These are phyloP conservation scores for Watsonalla cultraria DNA, from an alignment of 2,888 invertebrate species.

Conservation along the genomic window DNA sequence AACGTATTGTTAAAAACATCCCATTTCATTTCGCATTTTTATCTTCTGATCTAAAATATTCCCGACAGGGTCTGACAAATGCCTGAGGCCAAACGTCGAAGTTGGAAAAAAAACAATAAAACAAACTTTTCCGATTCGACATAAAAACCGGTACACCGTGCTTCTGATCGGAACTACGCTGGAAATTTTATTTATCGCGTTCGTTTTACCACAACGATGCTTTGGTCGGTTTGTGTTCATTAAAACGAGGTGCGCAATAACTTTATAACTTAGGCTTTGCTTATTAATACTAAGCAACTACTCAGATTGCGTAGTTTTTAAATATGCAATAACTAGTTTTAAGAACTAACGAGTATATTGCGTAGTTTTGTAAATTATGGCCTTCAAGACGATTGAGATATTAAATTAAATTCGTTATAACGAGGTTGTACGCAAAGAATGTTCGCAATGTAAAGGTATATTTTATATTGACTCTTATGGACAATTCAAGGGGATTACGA, in stretches of 20 bases:
- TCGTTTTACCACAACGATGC: slow-evolving; percentile 5
- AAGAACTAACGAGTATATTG: too few species aligned
- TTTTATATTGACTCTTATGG: too few species aligned
- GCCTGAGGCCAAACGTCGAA: slow-evolving; percentile 14
- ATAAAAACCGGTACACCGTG: slow-evolving; percentile 25
- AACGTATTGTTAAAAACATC: too few species aligned
- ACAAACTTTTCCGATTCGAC: slow-evolving; percentile 23
- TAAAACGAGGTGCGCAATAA: too few species aligned
- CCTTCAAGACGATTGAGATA: too few species aligned
- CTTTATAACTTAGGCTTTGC: too few species aligned
- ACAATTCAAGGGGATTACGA: too few species aligned
- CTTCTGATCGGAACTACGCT: slow-evolving; percentile 17
- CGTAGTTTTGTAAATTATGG: too few species aligned
- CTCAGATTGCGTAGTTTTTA: not conserved
- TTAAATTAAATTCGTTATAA: too few species aligned
- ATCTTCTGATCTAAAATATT: slow-evolving; percentile 9
- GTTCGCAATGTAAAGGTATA: too few species aligned
- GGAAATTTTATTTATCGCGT: slow-evolving; percentile 25
- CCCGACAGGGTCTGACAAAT: slow-evolving; percentile 13
- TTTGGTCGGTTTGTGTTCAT: not conserved
- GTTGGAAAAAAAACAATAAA: slow-evolving; percentile 19
- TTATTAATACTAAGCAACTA: not conserved
- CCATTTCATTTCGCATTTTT: not conserved
- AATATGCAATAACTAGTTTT: too few species aligned
- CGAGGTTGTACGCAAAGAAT: too few species aligned